A percentile compares a stretch with the other conserved stretches of the same genome.
These are phyloP conservation scores for Chlorospingus flavigularis DNA, from an alignment of 2,797 vertebrate genomes.

Conservation along the genomic window DNA sequence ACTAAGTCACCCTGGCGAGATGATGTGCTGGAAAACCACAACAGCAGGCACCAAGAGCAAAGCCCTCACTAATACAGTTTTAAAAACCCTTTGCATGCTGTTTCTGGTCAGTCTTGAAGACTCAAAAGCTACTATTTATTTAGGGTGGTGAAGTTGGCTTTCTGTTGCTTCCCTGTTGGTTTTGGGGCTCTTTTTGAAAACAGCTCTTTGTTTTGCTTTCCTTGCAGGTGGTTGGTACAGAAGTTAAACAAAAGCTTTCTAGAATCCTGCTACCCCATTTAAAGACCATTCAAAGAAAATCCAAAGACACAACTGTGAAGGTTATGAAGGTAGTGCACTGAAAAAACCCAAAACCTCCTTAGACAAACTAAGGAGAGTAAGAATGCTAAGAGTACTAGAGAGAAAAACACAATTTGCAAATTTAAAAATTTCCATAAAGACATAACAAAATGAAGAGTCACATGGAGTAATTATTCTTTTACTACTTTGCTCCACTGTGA, in stretches of 20 bases:
- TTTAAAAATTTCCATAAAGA: not conserved
- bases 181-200: not conserved
- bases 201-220: not conserved
- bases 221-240: not conserved
- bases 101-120: not conserved
- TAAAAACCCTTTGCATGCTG: not conserved
- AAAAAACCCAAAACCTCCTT: not conserved
- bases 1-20: accelerated
- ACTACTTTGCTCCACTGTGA: not conserved
- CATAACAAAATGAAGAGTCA: not conserved
- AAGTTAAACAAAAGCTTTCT: not conserved
- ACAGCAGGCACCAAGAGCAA: accelerated
- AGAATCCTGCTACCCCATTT: not conserved
- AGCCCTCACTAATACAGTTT: not conserved
- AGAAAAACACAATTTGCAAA: not conserved
- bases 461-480: not conserved
- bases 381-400: not conserved
- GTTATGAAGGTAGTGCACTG: not conserved
- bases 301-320: not conserved
- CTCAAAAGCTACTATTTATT: not conserved
- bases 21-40: not conserved
- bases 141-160: not conserved
- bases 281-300: not conserved
- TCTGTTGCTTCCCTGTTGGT: accelerated
- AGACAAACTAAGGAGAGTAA: not conserved